Percentiles rank a stretch among this genome's conserved stretches.
These are phyloP conservation scores for Nematostella vectensis DNA, from an alignment of 92 coral and sea anemone species.

Conservation along the genomic window DNA sequence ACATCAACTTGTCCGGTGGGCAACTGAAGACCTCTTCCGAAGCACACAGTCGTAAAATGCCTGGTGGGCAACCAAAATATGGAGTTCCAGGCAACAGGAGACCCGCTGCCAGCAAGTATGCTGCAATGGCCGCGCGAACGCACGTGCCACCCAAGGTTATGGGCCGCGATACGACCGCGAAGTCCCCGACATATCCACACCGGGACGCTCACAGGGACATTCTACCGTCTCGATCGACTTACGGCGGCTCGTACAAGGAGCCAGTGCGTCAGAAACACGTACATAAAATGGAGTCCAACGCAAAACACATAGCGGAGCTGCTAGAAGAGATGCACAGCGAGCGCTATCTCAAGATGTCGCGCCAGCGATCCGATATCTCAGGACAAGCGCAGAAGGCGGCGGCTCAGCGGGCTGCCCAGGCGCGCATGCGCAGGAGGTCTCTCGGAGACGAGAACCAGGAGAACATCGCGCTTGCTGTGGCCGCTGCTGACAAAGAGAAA, in stretches of 20 bases:
- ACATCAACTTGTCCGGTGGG: conserved; percentile 21
- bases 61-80: conserved; percentile 13
- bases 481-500: conserved; percentile 3
- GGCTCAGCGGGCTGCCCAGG: conserved; percentile 69
- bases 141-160: conserved; percentile 38
- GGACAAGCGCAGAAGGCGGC: conserved; percentile 93
- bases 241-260: conserved; percentile 14
- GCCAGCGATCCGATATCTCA: conserved; percentile 98
- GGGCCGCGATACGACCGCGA: conserved; percentile 33
- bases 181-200: conserved; percentile 28
- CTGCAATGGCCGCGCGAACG: conserved; percentile 35
- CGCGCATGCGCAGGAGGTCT: conserved; percentile 64
- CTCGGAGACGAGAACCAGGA: conserved; percentile 75
- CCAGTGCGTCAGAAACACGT: conserved; percentile 32
- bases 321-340: conserved; percentile 95
- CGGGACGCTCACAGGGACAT: conserved; percentile 34
- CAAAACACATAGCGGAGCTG: conserved; percentile 86
- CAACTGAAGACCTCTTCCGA: conserved; percentile 7
- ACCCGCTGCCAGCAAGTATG: conserved; percentile 24
- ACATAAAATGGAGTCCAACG: conserved; percentile 75
- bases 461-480: background rate
- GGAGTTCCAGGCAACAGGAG: conserved; percentile 9
- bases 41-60: too few relatives aligned
- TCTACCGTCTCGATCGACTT: conserved; percentile 33
- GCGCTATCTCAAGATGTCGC: conserved; percentile 77